phyloP scores from a whole-genome alignment of 2,888 invertebrate genomes.

The Sturmia bella region DNA sequence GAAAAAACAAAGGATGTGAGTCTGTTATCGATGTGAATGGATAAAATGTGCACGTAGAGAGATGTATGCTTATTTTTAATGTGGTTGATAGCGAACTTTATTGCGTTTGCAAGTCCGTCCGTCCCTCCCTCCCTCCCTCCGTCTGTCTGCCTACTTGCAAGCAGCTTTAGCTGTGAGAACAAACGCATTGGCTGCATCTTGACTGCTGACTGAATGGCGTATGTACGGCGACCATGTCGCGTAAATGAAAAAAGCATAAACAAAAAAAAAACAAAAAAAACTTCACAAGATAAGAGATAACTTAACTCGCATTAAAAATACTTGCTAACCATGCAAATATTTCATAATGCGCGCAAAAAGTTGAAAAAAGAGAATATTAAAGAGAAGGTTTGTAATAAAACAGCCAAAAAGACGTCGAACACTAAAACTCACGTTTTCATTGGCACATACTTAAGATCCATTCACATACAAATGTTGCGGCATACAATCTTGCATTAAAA shows the following conservation, averaged over 20 bases:
- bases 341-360: conserved; percentile 55
- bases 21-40: conserved; percentile 64
- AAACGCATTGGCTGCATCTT: conserved; percentile 30
- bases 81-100: conserved; percentile 60
- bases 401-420: conserved; percentile 63
- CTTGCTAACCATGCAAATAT: conserved; percentile 52
- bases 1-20: conserved; percentile 51
- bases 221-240: conserved; percentile 58
- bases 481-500: conserved; percentile 4
- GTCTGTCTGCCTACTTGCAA: neutral
- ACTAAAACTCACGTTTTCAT: conserved; percentile 68
- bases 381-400: conserved; percentile 27
- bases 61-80: conserved; percentile 56
- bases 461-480: conserved; percentile 2
- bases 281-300: conserved; percentile 56
- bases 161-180: conserved; percentile 41
- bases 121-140: conserved; percentile 2
- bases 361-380: neutral
- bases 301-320: conserved; percentile 42
- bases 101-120: conserved; percentile 27
- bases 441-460: conserved; percentile 67
- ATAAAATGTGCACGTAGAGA: conserved; percentile 62
- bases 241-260: conserved; percentile 51
- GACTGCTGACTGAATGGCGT: conserved; percentile 20
- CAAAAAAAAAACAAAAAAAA: too few relatives aligned